These are phyloP conservation scores for Cryptocheilus praepositus DNA, from an alignment of 2,888 invertebrate species.

Conservation along the genomic window DNA sequence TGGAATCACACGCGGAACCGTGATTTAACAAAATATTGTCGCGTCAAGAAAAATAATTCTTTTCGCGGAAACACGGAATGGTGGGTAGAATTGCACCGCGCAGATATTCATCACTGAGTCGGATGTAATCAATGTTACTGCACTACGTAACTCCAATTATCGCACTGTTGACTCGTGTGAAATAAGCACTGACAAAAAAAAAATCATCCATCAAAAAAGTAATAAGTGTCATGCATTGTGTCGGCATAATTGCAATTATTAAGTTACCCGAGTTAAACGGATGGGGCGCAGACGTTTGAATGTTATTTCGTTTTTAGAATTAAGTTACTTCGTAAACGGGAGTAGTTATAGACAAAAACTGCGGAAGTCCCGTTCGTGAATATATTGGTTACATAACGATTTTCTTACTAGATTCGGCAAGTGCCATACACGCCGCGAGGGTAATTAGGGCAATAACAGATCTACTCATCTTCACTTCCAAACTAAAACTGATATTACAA, in stretches of 20 bases:
- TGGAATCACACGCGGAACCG: too few relatives aligned
- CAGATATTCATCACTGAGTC: not conserved
- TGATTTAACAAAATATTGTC: not conserved
- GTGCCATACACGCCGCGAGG: not conserved
- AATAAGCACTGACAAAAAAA: too few relatives aligned
- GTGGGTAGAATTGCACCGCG: not conserved
- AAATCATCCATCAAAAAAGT: too few relatives aligned
- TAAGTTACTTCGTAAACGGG: too few relatives aligned
- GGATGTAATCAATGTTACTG: conserved; percentile 14
- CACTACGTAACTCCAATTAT: conserved; percentile 22
- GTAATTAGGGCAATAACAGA: not conserved
- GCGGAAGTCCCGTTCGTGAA: too few relatives aligned
- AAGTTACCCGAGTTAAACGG: too few relatives aligned
- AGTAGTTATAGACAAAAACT: too few relatives aligned
- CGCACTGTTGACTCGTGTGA: not conserved
- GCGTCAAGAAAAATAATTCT: conserved; percentile 16
- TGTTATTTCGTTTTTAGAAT: too few relatives aligned
- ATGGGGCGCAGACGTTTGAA: too few relatives aligned
- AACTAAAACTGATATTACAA: not conserved
- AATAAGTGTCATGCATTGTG: too few relatives aligned
- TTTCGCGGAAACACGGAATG: conserved; percentile 21
- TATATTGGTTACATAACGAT: too few relatives aligned
- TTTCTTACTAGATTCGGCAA: not conserved
- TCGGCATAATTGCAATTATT: too few relatives aligned
- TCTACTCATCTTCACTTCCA: conserved; percentile 6